A percentile compares a stretch with the other conserved stretches of the same genome.
Conservation (phyloP, 2,888 invertebrate species). For the Caenorhabditis parvicauda region DNA sequence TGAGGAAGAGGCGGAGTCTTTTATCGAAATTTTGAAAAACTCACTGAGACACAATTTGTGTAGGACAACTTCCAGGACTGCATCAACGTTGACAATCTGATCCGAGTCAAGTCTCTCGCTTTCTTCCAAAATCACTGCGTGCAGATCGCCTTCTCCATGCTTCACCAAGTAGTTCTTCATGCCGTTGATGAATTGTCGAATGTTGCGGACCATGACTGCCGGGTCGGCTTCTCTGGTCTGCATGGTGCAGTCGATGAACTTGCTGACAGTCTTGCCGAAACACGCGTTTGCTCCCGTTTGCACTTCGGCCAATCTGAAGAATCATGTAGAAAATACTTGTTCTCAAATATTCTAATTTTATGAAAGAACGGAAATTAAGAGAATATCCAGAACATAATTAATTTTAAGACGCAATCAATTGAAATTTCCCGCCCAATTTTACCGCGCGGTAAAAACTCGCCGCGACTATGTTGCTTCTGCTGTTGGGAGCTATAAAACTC, state of each 20-base stretch:
- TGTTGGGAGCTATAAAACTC: no score
- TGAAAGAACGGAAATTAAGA: no score
- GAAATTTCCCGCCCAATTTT: neutral
- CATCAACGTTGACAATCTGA: slow-evolving; percentile 90
- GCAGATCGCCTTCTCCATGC: slow-evolving; percentile 86
- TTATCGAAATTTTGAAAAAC: no score
- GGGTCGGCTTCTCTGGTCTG: slow-evolving; percentile 57
- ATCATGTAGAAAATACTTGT: no score
- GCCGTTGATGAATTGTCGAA: slow-evolving; percentile 81
- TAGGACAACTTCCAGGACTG: slow-evolving; percentile 89
- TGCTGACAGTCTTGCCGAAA: slow-evolving; percentile 47
- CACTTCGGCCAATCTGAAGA: slow-evolving; percentile 26
- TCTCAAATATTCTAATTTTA: no score
- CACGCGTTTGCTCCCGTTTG: slow-evolving; percentile 36
- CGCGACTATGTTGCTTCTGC: no score
- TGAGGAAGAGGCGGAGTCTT: no score
- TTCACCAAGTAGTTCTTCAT: slow-evolving; percentile 97
- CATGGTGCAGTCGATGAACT: slow-evolving; percentile 56
- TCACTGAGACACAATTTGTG: slow-evolving; percentile 82
- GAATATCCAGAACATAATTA: no score
- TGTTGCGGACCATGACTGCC: slow-evolving; percentile 51
- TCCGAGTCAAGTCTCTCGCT: slow-evolving; percentile 79
- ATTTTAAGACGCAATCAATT: no score
- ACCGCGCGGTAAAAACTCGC: no score
- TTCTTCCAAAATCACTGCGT: slow-evolving; percentile 84